Conservation (phyloP, 1,140 invertebrate species). For the Aplysia californica region DNA sequence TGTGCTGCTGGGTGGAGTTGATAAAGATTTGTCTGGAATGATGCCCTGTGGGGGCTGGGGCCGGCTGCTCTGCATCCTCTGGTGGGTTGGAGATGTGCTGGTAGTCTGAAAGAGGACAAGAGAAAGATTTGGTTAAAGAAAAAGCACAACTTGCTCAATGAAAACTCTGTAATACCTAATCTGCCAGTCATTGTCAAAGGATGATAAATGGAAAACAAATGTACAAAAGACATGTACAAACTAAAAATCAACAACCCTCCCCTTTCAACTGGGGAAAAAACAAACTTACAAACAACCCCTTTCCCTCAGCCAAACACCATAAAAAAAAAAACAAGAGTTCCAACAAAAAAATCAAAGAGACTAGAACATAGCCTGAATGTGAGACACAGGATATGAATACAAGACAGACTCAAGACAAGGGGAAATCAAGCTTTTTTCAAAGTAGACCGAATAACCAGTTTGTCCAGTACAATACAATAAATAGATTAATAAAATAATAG, state of each 20-base stretch:
- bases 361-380: too few species aligned
- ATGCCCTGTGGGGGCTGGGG: background rate
- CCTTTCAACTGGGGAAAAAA: background rate
- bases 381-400: background rate
- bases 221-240: background rate
- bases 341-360: too few species aligned
- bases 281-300: background rate
- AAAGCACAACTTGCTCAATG: background rate
- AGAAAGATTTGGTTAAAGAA: background rate
- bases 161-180: background rate
- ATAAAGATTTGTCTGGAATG: conserved; percentile 74
- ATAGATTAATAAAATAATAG: too few species aligned
- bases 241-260: background rate
- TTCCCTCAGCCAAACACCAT: too few species aligned
- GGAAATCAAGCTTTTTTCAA: background rate
- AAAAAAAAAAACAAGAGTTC: too few species aligned
- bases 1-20: conserved; percentile 80
- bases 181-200: background rate
- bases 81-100: background rate
- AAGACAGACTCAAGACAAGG: background rate
- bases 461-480: too few species aligned
- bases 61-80: background rate
- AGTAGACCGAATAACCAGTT: background rate
- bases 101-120: conserved; percentile 4
- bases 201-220: background rate